Base-by-base conservation (phyloP, 2,888 invertebrate species). In the Caradrina kadenii region DNA sequence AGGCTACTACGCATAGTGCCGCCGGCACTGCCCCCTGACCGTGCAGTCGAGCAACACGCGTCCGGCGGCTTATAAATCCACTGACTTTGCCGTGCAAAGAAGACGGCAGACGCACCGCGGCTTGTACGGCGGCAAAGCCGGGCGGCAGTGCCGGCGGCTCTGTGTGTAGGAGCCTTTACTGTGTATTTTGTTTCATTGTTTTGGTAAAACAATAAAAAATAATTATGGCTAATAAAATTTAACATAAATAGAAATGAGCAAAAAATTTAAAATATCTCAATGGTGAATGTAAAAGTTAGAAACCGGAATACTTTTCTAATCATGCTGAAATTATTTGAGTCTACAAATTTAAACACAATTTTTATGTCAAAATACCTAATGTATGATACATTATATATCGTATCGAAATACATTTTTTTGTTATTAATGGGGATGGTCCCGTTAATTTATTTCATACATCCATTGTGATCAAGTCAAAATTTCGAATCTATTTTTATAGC, bases 271-370 rank as follows among this genome's bases (percentile, higher is more conserved):
- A 48, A 35, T 39, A 17, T 61, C 5, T 66, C 21, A n/a, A n/a
- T 26, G 2, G n/a, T 11, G 35, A 4, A 31, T 15, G 45, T 19
- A 13, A 7, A 3, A 45, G 17, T n/a, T 17, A n/a, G 8, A 45
- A 19, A 21, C 62, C 35, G 53, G 17, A 61, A n/a, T 48, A 11
- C 8, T 11, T 61, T 1, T 8, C 35, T 11, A 45, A 7, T 17
- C 31, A 17, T 31, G 13, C 19, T 26, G 15, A 26, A 63, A 31
- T 49, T 39, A 39, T 39, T 39, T 39, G 11, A 13, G 11, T 3
- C 13, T 39, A 13, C 13, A 17, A n/a, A 58, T 45, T 52, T 35
- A 13, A 75, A 71, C 63, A 79, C 69, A 78, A 80, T 73, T 81
- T 73, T 69, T 56, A 74, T 58, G 26, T 49, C 52, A 66, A 55